A percentile compares a stretch with the other conserved stretches of the same genome.
These are phyloP conservation scores for Magallana gigas DNA, from an alignment of 1,140 invertebrate genomes.

Conservation along the genomic window DNA sequence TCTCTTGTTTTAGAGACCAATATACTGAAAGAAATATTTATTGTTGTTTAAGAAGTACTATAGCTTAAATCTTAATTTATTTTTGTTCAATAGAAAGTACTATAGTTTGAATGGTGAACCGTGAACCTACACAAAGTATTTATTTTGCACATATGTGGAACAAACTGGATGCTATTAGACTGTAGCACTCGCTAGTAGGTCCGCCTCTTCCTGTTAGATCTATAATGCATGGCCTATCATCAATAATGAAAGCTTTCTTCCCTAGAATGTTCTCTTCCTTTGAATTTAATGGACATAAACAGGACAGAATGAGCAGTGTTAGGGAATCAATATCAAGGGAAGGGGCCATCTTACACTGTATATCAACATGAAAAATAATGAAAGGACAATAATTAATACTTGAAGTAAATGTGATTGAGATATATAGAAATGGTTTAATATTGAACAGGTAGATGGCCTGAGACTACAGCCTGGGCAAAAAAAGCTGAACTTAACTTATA, in stretches of 20 bases:
- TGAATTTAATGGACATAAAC: not conserved
- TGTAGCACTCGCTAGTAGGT: not conserved
- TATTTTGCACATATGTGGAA: not conserved
- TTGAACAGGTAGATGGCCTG: too few relatives aligned
- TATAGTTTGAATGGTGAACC: too few relatives aligned
- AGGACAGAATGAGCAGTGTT: not conserved
- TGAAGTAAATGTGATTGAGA: too few relatives aligned
- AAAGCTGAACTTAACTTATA: too few relatives aligned
- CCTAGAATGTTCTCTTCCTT: not conserved
- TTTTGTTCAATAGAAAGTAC: too few relatives aligned
- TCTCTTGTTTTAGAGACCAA: too few relatives aligned
- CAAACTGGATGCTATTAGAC: not conserved
- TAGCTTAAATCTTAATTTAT: too few relatives aligned
- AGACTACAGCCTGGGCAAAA: too few relatives aligned
- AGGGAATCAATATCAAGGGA: slow-evolving; percentile 14
- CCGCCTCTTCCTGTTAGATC: not conserved
- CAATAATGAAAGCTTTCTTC: not conserved
- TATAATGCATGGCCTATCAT: not conserved
- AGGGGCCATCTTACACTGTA: not conserved
- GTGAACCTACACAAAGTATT: too few relatives aligned
- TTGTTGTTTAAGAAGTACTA: too few relatives aligned
- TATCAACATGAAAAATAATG: not conserved
- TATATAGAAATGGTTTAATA: too few relatives aligned
- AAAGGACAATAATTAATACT: not conserved
- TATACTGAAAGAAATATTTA: too few relatives aligned